These are phyloP conservation scores for Smittia aterrima DNA, from an alignment of 2,888 invertebrate species.

Conservation along the genomic window DNA sequence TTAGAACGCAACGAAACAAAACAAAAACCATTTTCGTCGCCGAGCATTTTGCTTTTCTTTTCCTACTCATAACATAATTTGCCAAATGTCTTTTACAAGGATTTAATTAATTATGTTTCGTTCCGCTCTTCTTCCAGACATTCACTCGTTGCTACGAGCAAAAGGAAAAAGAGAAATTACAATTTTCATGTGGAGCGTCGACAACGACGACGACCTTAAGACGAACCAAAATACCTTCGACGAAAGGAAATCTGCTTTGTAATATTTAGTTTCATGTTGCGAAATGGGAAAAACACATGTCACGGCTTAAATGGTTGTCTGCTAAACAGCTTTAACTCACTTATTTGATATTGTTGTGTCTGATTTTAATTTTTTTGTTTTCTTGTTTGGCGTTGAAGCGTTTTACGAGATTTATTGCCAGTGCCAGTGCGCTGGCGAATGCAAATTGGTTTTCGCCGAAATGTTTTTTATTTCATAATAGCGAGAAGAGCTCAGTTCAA, in stretches of 20 bases:
- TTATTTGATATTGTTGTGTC: background rate
- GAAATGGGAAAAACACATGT: constrained; percentile 15
- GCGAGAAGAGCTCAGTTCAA: background rate
- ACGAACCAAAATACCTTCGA: constrained; percentile 4
- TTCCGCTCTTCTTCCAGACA: constrained; percentile 16
- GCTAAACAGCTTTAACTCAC: constrained; percentile 7
- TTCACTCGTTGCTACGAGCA: background rate
- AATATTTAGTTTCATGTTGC: background rate
- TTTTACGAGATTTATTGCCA: background rate
- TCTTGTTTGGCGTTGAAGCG: background rate
- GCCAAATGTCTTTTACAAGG: constrained; percentile 36
- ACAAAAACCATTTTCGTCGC: constrained; percentile 4
- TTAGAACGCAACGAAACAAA: background rate
- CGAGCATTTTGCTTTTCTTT: background rate
- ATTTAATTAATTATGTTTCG: constrained; percentile 29
- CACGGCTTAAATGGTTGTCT: background rate
- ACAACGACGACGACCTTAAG: constrained; percentile 1
- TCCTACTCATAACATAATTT: constrained; percentile 28
- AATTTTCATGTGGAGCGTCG: background rate
- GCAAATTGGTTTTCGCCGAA: background rate
- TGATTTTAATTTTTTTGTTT: too few species aligned
- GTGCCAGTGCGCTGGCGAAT: background rate
- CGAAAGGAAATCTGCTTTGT: constrained; percentile 1
- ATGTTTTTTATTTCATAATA: background rate
- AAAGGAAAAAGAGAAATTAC: background rate